Base-by-base conservation (phyloP, 2,113 vertebrate genomes). In the Bothrops jararaca region DNA sequence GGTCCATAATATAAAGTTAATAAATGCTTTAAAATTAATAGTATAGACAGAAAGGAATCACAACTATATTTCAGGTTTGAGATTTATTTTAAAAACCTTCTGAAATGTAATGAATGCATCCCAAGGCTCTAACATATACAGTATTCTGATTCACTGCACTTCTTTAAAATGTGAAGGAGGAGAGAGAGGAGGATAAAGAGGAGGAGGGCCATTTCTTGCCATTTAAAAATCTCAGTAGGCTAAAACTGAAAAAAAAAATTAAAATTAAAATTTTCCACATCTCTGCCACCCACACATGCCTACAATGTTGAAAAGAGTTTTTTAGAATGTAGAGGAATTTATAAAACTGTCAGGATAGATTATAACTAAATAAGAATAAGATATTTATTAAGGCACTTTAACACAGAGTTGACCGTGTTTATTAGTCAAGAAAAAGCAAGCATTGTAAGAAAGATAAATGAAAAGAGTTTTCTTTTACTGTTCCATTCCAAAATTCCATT, bases 21-120 rank as follows among this genome's bases (percentile, higher is more conserved):
- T 95, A 74, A 95, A 94, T 11, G 7, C 85, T 94, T 94, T 94
- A 93, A 92, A 94, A 93, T 94, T 94, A 86, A 69, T 95, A 1
- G 34, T 56, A 93, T 88, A 90, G 94, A 88, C 92, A 94, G 64
- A 96, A 95, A 91, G 56, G 74, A 94, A 92, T 94, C 94, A 85
- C 45, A 90, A 85, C 93, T 87, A 93, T 90, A 93, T 95, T 93
- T 94, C 86, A 93, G 48, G 95, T 48, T 5, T 86, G 2, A 3
- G 1, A 92, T 95, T 93, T 15, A 89, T 93, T 85, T 95, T 91
- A 93, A 93, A 95, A 88, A 24, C 57, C 15, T 58, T 93, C 39
- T 92, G 93, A 95, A 89, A 92, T 29, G 58, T 91, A 88, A 7
- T 22, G 95, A 96, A 95, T 58, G 69, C 92, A 11, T 89, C 85